phyloP scores from a whole-genome alignment of 2,888 invertebrate genomes.

The Polymixis lichenea region DNA sequence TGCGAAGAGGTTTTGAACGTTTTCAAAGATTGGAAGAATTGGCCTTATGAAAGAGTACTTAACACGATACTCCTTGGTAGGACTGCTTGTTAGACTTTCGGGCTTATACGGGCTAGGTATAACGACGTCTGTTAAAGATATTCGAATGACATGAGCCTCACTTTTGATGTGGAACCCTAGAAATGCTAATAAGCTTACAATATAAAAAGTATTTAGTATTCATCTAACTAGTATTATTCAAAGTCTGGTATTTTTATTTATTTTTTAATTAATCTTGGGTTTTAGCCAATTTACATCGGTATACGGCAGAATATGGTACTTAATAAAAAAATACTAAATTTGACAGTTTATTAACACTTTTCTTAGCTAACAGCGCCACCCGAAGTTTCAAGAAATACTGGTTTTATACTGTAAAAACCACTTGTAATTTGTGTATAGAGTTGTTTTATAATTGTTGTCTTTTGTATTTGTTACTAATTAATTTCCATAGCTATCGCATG shows the following conservation, averaged over 20 bases:
- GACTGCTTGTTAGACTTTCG: neutral
- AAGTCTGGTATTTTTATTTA: neutral
- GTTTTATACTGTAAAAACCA: neutral
- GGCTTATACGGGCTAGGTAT: too few species aligned
- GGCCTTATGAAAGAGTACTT: too few species aligned
- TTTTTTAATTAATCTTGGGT: neutral
- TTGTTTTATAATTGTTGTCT: neutral
- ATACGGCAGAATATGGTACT: neutral
- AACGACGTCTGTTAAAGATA: too few species aligned
- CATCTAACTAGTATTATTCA: too few species aligned
- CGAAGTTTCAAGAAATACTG: neutral
- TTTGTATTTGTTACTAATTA: neutral
- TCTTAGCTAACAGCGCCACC: neutral
- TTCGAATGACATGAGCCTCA: too few species aligned
- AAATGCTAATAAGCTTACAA: too few species aligned
- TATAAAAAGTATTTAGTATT: too few species aligned
- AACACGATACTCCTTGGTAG: too few species aligned
- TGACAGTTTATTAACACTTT: neutral
- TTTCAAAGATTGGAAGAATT: too few species aligned
- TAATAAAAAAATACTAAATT: neutral
- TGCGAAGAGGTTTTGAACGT: too few species aligned
- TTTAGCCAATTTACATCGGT: neutral
- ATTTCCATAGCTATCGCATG: slow-evolving; percentile 17
- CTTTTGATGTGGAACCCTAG: too few species aligned
- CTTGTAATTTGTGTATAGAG: neutral